Percentiles rank a stretch among this genome's conserved stretches.
Conservation (phyloP, 1,140 invertebrate genomes). For the Papilio aristodemus region DNA sequence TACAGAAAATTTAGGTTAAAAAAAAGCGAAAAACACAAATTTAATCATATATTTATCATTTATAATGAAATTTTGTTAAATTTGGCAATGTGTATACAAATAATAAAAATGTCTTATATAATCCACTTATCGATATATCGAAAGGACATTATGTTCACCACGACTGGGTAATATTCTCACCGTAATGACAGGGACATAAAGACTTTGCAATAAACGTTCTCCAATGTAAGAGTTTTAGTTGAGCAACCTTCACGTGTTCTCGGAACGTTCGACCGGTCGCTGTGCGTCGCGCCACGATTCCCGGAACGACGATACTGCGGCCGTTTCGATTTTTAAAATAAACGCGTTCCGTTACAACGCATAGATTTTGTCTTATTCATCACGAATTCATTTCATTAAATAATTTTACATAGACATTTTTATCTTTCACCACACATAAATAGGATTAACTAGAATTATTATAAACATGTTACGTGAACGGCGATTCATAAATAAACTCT, state of each 20-base stretch:
- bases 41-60: too few species aligned
- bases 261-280: slow-evolving; percentile 65
- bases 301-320: slow-evolving; percentile 55
- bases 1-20: too few species aligned
- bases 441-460: not conserved
- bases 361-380: slow-evolving; percentile 50
- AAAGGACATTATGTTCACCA: not conserved
- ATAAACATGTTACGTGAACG: not conserved
- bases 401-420: slow-evolving; percentile 48
- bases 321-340: slow-evolving; percentile 71
- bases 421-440: slow-evolving; percentile 34
- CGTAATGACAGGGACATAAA: slow-evolving; percentile 44
- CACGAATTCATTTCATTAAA: not conserved
- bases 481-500: not conserved
- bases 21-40: too few species aligned
- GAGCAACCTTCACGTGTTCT: slow-evolving; percentile 71
- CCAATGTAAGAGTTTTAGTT: slow-evolving; percentile 59
- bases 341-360: slow-evolving; percentile 60
- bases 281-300: slow-evolving; percentile 53
- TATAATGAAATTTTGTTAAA: too few species aligned
- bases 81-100: too few species aligned
- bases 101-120: not conserved
- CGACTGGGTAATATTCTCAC: not conserved
- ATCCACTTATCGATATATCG: slow-evolving; percentile 1
- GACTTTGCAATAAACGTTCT: slow-evolving; percentile 62